A percentile compares a stretch with the other conserved stretches of the same genome.
Conservation (phyloP, 92 coral and sea anemone genomes). For the Pocillopora grandis region DNA sequence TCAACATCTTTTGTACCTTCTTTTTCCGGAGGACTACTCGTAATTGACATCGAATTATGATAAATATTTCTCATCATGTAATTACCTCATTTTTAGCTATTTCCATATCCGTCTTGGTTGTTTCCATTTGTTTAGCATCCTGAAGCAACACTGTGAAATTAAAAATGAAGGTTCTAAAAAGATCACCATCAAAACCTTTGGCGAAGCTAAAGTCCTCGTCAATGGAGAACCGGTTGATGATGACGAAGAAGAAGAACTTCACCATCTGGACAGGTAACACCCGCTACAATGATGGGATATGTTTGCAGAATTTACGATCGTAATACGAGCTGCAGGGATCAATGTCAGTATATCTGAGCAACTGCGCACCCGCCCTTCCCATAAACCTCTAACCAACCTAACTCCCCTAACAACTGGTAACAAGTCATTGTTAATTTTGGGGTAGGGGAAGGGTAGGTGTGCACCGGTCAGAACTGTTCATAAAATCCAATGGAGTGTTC, state of each 20-base stretch:
- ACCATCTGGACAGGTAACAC: slow-evolving; percentile 89
- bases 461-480: too few relatives aligned
- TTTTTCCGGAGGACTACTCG: too few relatives aligned
- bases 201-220: slow-evolving; percentile 87
- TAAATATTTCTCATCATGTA: background rate
- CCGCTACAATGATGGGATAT: background rate
- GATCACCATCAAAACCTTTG: slow-evolving; percentile 62
- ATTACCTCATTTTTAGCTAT: background rate
- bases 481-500: too few relatives aligned
- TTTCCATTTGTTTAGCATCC: slow-evolving; percentile 54
- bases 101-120: background rate
- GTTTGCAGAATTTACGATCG: background rate
- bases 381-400: too few relatives aligned
- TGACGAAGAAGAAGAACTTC: slow-evolving; percentile 82
- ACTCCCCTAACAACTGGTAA: too few relatives aligned
- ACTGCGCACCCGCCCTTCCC: too few relatives aligned
- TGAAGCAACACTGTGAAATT: slow-evolving; percentile 83
- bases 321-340: background rate
- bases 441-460: too few relatives aligned
- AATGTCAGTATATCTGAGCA: too few relatives aligned
- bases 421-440: too few relatives aligned
- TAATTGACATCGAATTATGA: too few relatives aligned
- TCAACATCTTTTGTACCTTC: too few relatives aligned
- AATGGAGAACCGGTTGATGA: slow-evolving; percentile 92
- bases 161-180: slow-evolving; percentile 58